Evolutionary conservation across 2,888 invertebrate genomes (phyloP).

Genomic region (Lycaena phlaeas): DNA sequence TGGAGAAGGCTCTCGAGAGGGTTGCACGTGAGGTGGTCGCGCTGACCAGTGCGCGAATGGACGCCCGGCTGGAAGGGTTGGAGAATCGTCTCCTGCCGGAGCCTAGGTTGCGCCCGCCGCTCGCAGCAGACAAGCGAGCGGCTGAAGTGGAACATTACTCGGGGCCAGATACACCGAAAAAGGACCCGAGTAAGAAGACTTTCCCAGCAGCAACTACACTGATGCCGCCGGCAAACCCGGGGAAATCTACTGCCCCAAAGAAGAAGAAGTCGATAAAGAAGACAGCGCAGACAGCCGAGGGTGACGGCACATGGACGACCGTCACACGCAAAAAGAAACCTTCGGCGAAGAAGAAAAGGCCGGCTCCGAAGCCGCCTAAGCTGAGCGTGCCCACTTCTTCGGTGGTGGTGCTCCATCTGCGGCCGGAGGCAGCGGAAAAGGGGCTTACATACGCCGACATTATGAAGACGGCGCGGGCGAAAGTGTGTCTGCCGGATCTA

Average conservation of each 20-base stretch:
- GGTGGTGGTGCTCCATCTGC: no score
- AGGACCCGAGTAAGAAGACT: neutral
- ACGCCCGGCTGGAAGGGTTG: neutral
- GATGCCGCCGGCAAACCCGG: neutral
- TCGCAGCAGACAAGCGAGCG: neutral
- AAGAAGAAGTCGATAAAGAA: neutral
- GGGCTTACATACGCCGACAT: neutral
- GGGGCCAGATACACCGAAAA: neutral
- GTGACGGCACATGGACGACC: neutral
- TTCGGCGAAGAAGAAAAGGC: neutral
- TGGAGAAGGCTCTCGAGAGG: neutral
- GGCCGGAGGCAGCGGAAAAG: neutral
- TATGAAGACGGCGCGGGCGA: no score
- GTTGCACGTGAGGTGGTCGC: neutral
- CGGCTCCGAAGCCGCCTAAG: neutral
- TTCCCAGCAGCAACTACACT: neutral
- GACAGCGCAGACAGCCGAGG: neutral
- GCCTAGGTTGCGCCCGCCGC: neutral
- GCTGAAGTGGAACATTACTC: no score
- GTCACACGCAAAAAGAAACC: neutral
- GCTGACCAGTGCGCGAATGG: neutral
- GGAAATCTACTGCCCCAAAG: neutral
- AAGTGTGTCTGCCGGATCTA: no score
- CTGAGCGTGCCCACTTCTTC: no score
- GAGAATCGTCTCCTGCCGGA: neutral